Conservation (phyloP, 37 sponge, comb jelly and placozoan species). For the Diacarnus erythraeanus region DNA sequence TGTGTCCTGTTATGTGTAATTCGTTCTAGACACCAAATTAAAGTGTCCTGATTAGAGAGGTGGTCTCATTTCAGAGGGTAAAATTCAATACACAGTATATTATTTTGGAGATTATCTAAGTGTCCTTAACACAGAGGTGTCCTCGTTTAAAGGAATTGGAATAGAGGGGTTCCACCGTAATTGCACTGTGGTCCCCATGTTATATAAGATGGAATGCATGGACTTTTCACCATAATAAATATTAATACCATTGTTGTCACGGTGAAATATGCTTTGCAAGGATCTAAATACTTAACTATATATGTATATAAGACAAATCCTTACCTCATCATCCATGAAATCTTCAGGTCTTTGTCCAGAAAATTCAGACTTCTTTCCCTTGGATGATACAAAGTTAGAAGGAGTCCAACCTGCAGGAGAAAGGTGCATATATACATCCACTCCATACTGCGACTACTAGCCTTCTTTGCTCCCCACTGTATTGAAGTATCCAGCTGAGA, state of each 20-base stretch:
- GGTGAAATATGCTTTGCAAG: not conserved
- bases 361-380: constrained; percentile 36
- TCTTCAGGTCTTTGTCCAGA: constrained; percentile 75
- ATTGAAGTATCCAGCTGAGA: constrained; percentile 97
- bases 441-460: not conserved
- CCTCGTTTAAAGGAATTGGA: no score
- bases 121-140: no score
- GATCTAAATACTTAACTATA: not conserved
- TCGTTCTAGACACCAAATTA: no score
- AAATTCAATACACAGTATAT: no score
- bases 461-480: constrained; percentile 97
- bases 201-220: not conserved
- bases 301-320: not conserved
- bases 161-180: no score
- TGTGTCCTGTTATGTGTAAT: no score
- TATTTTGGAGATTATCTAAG: no score
- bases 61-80: no score
- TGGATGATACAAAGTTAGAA: constrained; percentile 77
- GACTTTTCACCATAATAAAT: not conserved
- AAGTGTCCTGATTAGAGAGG: no score
- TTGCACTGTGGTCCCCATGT: no score
- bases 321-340: constrained; percentile 96
- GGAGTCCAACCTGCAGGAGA: constrained; percentile 83
- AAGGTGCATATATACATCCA: not conserved
- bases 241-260: not conserved